phyloP scores from a whole-genome alignment of 2,888 invertebrate genomes.

The Helicoverpa assulta region DNA sequence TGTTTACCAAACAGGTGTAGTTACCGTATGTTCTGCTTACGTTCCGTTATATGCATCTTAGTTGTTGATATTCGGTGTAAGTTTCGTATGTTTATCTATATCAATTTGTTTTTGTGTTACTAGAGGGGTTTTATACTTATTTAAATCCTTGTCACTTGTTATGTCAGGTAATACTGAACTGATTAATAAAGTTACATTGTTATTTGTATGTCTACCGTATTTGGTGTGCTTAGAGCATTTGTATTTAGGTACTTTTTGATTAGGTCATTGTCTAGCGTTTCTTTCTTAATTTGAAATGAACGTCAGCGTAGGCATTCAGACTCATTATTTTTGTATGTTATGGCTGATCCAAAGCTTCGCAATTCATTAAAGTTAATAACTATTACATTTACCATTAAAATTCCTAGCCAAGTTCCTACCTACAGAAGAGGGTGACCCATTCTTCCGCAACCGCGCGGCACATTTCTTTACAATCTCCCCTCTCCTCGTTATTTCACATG shows the following conservation, averaged over 20 bases:
- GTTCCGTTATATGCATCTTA: constrained; percentile 1
- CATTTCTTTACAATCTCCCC: constrained; percentile 34
- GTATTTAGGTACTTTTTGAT: too few species aligned
- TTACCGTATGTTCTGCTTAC: constrained; percentile 17
- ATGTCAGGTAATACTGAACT: background rate
- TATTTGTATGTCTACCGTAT: background rate
- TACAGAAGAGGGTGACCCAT: constrained; percentile 19
- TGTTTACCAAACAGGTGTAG: constrained; percentile 61
- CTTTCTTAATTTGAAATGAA: background rate
- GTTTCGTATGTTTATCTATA: background rate
- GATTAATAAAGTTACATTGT: background rate
- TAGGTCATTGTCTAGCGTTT: background rate
- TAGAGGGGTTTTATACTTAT: background rate
- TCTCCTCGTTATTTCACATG: constrained; percentile 37
- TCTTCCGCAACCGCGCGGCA: constrained; percentile 16
- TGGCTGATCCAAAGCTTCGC: too few species aligned
- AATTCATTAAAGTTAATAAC: too few species aligned
- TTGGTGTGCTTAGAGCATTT: background rate
- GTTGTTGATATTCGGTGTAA: constrained; percentile 1
- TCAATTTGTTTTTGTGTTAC: background rate
- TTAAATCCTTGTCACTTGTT: background rate
- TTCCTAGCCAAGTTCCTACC: background rate
- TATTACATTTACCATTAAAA: background rate
- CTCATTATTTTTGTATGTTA: too few species aligned
- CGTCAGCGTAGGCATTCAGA: background rate